These are phyloP conservation scores for Tridacna gigas DNA, from an alignment of 2,888 invertebrate species.

Conservation along the genomic window DNA sequence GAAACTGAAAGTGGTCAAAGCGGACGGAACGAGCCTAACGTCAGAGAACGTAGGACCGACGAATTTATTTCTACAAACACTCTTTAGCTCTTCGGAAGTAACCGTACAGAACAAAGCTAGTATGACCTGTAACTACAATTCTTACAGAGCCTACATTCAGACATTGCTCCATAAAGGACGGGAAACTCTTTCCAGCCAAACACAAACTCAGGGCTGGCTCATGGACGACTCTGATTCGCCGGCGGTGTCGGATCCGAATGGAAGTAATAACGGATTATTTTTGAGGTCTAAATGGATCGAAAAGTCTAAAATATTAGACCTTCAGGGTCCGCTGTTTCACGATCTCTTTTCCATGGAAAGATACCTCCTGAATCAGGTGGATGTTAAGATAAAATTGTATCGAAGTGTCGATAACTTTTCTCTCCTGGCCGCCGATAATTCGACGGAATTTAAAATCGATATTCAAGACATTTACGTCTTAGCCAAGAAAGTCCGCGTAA, in stretches of 20 bases:
- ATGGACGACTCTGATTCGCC: slow-evolving; percentile 43
- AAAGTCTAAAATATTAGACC: slow-evolving; percentile 39
- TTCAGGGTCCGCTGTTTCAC: slow-evolving; percentile 51
- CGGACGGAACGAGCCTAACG: slow-evolving; percentile 27
- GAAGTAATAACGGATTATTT: slow-evolving; percentile 38
- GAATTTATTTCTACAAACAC: slow-evolving; percentile 49
- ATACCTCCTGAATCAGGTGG: slow-evolving; percentile 44
- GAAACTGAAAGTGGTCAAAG: slow-evolving; percentile 34
- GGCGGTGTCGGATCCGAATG: slow-evolving; percentile 36
- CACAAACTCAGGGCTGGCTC: slow-evolving; percentile 36
- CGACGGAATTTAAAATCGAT: slow-evolving; percentile 27
- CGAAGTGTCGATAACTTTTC: slow-evolving; percentile 17
- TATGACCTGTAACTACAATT: slow-evolving; percentile 47
- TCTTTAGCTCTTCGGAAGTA: slow-evolving; percentile 54
- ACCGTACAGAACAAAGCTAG: slow-evolving; percentile 52
- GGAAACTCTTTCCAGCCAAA: slow-evolving; percentile 40
- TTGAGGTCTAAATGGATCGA: slow-evolving; percentile 16
- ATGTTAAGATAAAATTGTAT: slow-evolving; percentile 35
- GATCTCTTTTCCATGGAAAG: slow-evolving; percentile 34
- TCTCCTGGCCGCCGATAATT: slow-evolving; percentile 14
- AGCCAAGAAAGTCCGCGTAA: slow-evolving; percentile 31
- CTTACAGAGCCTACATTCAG: slow-evolving; percentile 54
- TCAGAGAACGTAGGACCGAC: slow-evolving; percentile 53
- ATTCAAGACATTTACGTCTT: slow-evolving; percentile 37
- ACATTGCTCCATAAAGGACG: slow-evolving; percentile 46